Evolutionary conservation across 1,140 invertebrate species (phyloP).

Genomic region (Meloidogyne hapla): DNA sequence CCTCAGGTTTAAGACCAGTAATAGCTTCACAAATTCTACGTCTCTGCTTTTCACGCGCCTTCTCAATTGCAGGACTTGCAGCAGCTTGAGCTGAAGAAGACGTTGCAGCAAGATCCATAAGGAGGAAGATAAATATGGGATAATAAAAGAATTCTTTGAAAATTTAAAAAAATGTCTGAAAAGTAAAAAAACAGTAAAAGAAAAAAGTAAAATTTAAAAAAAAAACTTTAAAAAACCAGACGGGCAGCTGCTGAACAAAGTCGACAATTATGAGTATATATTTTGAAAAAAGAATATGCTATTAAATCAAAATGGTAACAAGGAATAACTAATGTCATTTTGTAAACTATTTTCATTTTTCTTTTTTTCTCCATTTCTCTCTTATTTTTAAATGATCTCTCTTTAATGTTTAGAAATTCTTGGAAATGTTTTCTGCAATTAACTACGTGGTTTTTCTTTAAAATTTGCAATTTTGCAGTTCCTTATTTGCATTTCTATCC

Average conservation of each 20-base stretch:
- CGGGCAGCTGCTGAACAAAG: too few species aligned
- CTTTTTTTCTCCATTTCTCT: not conserved
- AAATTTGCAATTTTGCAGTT: not conserved
- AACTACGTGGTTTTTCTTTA: not conserved
- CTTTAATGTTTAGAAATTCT: not conserved
- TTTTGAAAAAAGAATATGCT: too few species aligned
- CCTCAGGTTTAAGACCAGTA: slow-evolving; percentile 27
- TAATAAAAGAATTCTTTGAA: too few species aligned
- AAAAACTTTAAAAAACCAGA: too few species aligned
- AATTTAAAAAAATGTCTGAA: too few species aligned
- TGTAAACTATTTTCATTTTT: too few species aligned
- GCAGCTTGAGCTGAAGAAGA: slow-evolving; percentile 11
- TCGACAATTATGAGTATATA: too few species aligned
- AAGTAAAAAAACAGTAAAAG: too few species aligned
- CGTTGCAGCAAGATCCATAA: slow-evolving; percentile 23
- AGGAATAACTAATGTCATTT: too few species aligned
- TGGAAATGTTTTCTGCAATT: not conserved
- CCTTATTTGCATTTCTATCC: not conserved
- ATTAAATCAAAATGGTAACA: too few species aligned
- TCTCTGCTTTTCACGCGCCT: slow-evolving; percentile 22
- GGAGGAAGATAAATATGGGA: too few species aligned
- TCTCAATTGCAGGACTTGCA: slow-evolving; percentile 23
- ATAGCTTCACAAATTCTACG: slow-evolving; percentile 27
- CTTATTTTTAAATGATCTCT: not conserved
- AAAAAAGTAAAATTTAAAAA: too few species aligned